Percentiles rank a stretch among this genome's conserved stretches.
phyloP scores from a whole-genome alignment of 2,797 vertebrate species.

The Scolopax rusticola region DNA sequence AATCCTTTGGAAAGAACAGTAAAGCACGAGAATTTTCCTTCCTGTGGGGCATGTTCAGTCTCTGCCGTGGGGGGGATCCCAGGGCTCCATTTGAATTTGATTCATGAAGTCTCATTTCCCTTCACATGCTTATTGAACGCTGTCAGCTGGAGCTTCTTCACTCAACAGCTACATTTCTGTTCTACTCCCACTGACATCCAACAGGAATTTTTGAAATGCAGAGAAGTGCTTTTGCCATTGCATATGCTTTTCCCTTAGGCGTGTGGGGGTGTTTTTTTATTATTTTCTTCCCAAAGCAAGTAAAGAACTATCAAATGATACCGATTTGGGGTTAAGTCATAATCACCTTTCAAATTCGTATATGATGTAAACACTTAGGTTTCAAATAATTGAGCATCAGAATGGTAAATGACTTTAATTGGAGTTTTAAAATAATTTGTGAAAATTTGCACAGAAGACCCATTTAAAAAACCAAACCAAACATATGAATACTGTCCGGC shows the following conservation, averaged over 20 bases:
- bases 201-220: neutral
- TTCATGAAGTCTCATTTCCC: neutral
- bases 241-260: neutral
- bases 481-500: neutral
- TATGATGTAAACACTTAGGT: neutral
- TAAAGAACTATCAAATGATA: neutral
- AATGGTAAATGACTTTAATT: neutral
- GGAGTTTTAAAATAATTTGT: neutral
- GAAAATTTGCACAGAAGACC: neutral
- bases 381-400: neutral
- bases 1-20: neutral
- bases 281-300: neutral
- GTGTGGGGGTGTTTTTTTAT: neutral
- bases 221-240: neutral
- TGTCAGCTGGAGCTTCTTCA: neutral
- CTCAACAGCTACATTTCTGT: neutral
- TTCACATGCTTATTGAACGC: neutral
- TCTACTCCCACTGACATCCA: neutral
- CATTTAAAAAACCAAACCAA: neutral
- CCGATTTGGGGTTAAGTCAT: neutral
- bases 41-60: accelerated
- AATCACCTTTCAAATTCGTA: neutral
- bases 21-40: neutral
- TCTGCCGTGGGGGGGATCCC: neutral
- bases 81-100: neutral